phyloP scores from a whole-genome alignment of 1,140 invertebrate genomes.

The Zaprionus inermis region DNA sequence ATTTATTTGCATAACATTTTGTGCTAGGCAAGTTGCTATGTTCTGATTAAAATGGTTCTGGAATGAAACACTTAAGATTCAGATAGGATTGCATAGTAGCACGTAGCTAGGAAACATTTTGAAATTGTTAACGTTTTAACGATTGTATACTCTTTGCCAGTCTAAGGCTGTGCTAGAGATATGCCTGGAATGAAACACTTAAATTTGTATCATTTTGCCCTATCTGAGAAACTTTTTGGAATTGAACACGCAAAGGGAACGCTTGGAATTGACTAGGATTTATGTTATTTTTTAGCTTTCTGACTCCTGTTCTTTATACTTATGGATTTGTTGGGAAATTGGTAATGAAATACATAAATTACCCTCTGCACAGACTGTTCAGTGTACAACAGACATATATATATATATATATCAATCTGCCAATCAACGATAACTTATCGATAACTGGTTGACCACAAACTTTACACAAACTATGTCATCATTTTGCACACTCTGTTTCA shows the following conservation, averaged over 20 bases:
- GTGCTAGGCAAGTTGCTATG: no score
- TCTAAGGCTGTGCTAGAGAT: no score
- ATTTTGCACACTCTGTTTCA: neutral
- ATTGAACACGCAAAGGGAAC: neutral
- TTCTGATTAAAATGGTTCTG: no score
- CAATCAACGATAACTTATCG: slow-evolving; percentile 23
- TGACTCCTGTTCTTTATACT: neutral
- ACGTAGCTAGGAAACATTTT: no score
- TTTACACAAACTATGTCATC: neutral
- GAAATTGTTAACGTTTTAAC: no score
- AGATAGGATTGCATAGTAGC: no score
- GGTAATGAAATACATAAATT: neutral
- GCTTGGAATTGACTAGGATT: neutral
- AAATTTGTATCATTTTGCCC: no score
- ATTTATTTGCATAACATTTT: neutral
- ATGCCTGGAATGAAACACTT: no score
- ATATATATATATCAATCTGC: neutral
- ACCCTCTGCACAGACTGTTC: neutral
- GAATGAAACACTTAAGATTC: no score
- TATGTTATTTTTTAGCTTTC: no score
- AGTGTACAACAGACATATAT: neutral
- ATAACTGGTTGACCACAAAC: neutral
- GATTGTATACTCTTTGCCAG: no score
- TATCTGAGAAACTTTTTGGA: neutral
- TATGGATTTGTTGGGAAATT: neutral